Evolutionary conservation across 2,888 invertebrate species (phyloP), one percentile per base, ranked within the genome.

Genomic region (Pyralis farinalis): DNA sequence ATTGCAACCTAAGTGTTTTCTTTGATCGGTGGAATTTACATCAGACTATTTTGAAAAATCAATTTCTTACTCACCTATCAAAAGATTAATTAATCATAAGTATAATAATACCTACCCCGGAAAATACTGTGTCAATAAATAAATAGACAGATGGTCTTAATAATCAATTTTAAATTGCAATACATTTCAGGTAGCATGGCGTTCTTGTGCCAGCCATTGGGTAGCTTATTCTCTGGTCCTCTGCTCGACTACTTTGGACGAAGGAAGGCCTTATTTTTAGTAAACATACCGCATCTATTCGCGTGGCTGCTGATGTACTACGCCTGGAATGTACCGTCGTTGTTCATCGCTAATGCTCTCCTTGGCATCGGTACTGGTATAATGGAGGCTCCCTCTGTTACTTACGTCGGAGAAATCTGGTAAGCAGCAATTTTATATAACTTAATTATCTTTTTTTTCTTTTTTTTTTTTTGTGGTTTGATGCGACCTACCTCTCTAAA

Each of bases 351-450:
- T 0, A 90, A 89, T 30, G 85, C 90, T 0, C 54, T 91, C 11
- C 68, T 91, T 40, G 92, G 92, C 0, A 75, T 91, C 3, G 91
- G 91, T 0, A 90, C 90, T 1, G 91, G 91, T 0, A 79, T 91
- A 9, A 91, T 91, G 91, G 91, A 91, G 55, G 91, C 91, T 0
- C 91, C 91, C 0, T 89, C 91, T 1, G 71, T 91, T n/a, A 91
- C 91, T 1, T 92, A 92, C 45, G 84, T 91, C n/a, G 91, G 91
- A 1, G 91, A 91, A 79, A 79, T 91, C 27, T 86, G 88, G 90
- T 90, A 51, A 56, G 40, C 39, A 21, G 12, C 22, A 16, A 3
- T 16, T 16, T 16, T 16, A 3, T 16, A 16, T 3, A 16, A n/a
- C n/a, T n/a, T n/a, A n/a, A n/a, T n/a, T n/a, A n/a, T n/a, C n/a